Percentiles rank a stretch among this genome's conserved stretches.
Evolutionary conservation across 2,113 vertebrate species (phyloP).

Genomic region (Camelus dromedarius): DNA sequence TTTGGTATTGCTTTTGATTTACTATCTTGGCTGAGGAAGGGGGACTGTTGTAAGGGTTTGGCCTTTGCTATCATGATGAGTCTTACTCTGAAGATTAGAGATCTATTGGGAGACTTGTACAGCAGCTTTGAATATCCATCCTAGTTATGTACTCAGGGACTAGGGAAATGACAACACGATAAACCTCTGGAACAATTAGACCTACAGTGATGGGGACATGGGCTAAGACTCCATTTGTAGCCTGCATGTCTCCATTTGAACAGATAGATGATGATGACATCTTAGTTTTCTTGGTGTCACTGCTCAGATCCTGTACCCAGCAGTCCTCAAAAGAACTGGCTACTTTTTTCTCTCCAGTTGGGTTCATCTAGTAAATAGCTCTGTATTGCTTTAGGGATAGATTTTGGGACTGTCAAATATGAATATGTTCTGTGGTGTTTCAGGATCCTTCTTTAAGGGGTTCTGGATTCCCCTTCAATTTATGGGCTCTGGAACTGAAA

Average conservation of each 20-base stretch:
- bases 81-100: background rate
- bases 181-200: background rate
- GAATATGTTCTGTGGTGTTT: background rate
- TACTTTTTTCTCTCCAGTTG: background rate
- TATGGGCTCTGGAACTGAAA: background rate
- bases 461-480: background rate
- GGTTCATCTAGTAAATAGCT: background rate
- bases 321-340: background rate
- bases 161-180: background rate
- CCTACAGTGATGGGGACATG: background rate
- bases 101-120: background rate
- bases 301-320: background rate
- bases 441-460: background rate
- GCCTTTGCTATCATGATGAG: background rate
- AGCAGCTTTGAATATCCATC: background rate
- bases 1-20: background rate
- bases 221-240: background rate
- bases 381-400: background rate
- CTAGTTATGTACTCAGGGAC: background rate
- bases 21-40: background rate
- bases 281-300: background rate
- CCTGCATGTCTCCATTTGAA: background rate
- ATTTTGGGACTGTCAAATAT: background rate
- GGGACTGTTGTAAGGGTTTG: background rate
- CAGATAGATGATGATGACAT: background rate